A percentile compares a stretch with the other conserved stretches of the same genome.
These are phyloP conservation scores for Picathartes gymnocephalus DNA, from an alignment of 2,113 vertebrate species.

Conservation along the genomic window DNA sequence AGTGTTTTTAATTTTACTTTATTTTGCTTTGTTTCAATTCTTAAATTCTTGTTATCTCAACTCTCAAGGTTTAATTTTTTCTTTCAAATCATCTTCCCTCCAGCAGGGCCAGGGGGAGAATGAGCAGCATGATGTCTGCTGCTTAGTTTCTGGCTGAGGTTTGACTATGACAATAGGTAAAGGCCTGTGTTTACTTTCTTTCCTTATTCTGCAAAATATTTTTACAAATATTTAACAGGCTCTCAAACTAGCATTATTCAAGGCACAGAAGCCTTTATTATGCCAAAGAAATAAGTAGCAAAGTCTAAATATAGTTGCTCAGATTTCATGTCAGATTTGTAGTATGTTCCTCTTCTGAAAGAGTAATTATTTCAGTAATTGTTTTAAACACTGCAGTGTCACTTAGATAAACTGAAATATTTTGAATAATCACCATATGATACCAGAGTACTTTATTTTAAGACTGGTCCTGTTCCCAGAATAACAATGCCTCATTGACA, in stretches of 20 bases:
- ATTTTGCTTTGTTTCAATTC: neutral
- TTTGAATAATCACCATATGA: neutral
- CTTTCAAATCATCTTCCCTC: neutral
- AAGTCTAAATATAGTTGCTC: neutral
- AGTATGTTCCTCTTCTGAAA: neutral
- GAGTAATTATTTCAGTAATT: neutral
- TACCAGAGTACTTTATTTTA: neutral
- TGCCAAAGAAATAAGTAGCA: neutral
- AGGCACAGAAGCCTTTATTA: neutral
- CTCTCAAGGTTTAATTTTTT: neutral
- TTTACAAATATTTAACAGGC: neutral
- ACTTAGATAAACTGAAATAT: neutral
- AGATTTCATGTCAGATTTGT: neutral
- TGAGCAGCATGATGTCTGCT: neutral
- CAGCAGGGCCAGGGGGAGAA: fast-evolving
- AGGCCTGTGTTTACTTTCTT: neutral
- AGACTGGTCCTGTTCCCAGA: neutral
- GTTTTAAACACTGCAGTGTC: neutral
- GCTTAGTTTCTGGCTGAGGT: neutral
- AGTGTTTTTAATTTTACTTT: neutral
- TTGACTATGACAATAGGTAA: neutral
- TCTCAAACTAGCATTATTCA: neutral
- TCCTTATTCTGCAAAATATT: neutral
- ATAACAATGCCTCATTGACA: neutral
- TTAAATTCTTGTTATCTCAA: neutral